Evolutionary conservation across 2,113 vertebrate genomes (phyloP).

Genomic region (Xiphorhynchus elegans): DNA sequence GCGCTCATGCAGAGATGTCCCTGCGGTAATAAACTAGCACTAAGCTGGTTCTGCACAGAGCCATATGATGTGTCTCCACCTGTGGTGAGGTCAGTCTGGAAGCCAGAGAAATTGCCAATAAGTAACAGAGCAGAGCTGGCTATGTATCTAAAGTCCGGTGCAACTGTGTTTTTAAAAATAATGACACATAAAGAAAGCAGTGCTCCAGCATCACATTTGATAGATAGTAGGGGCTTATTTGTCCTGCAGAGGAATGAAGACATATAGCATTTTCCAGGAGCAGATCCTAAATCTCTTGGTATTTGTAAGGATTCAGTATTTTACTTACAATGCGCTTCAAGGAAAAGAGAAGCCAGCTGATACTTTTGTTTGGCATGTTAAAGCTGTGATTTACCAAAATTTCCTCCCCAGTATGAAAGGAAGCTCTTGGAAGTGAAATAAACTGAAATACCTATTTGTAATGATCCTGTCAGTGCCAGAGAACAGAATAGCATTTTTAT

Average conservation of each 20-base stretch:
- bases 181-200: neutral
- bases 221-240: neutral
- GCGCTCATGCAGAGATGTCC: neutral
- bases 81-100: neutral
- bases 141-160: neutral
- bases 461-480: neutral
- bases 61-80: neutral
- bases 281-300: neutral
- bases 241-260: neutral
- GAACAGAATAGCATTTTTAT: neutral
- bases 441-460: neutral
- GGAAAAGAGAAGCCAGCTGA: neutral
- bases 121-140: neutral
- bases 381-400: constrained; percentile 16
- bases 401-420: neutral
- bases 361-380: neutral
- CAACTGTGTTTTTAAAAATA: neutral
- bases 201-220: neutral
- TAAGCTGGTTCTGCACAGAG: neutral
- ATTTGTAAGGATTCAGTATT: constrained; percentile 15
- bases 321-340: constrained; percentile 10
- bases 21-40: neutral
- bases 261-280: neutral
- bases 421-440: neutral
- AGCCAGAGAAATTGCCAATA: constrained; percentile 10